Base-by-base conservation (phyloP, 2,888 invertebrate species). In the Chalcis sispes region DNA sequence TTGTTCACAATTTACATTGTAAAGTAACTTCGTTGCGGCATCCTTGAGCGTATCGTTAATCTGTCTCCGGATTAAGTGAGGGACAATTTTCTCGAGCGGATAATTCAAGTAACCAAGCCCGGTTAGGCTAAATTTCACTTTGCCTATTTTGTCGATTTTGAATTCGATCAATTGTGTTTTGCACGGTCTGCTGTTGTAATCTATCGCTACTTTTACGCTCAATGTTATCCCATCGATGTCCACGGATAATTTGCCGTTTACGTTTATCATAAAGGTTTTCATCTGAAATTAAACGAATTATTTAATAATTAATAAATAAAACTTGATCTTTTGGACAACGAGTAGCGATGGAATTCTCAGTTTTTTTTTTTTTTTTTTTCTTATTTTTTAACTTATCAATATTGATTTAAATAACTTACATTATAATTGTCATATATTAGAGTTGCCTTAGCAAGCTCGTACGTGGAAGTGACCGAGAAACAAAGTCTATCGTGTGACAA, bases 131-230 rank as follows among this genome's bases (percentile, higher is more conserved):
- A 72, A n/a, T 1, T 72, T 4, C 25, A 72, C 13, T 13, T 65
- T 15, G 1, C 58, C 58, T 8, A 66, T 25, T 48, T 58, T 18
- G 1, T 18, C 15, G 3, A 27, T 36, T n/a, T 36, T 18, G 2
- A 72, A 59, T n/a, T 65, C 15, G 2, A 80, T 66, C 1, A 83
- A 23, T 7, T 29, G 58, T 18, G 66, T 42, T 50, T 40, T 20
- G 50, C 82, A 83, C 10, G 81, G 81, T 0, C 18, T 67, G 50
- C 75, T 27, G 8, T 73, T 77, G 42, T 80, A 83, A 54, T 83
- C 77, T 2, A 77, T 73, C 1, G 77, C 66, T 13, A 79, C 58
- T 62, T 42, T 77, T 13, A 61, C 64, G 1, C 42, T 65, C 18
- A 82, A 13, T 25, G 75, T 62, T 52, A 82, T 62, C 5, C 77